Base-by-base conservation (phyloP, 1,140 invertebrate species). In the Saccostrea echinata region DNA sequence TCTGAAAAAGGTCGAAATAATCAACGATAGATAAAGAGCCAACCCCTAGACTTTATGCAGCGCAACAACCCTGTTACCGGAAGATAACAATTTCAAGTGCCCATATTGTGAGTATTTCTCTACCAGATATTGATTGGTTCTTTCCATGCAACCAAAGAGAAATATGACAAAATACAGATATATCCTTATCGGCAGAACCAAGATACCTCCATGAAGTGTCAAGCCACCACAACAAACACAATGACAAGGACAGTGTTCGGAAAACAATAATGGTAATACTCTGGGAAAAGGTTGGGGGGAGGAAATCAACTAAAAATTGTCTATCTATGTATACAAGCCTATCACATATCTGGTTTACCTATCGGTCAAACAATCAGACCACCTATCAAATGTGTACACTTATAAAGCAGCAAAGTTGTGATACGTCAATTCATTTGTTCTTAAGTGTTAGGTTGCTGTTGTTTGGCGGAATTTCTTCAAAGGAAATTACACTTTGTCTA, bases 71-170 rank as follows among this genome's bases (percentile, higher is more conserved):
- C 68, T 76, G 68, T 76, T 71, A 30, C 24, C 13, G 30, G 27
- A 61, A 33, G 68, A 76, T 76, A 24, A 27, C 27, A 30, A 76
- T 76, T 27, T 76, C 11, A 76, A 76, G 68, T 76, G 11, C 27
- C 68, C 68, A 76, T 76, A 76, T 76, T 76, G 68, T 76, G 24
- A 76, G 68, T 33, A 33, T 76, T 76, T 30, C 27, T 30, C 68
- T 16, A 27, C 68, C 68, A 30, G 68, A 9, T 76, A 76, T 76
- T 16, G 68, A 76, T 76, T 76, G 68, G 27, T 13, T 76, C 68
- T 76, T 76, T 11, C 27, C 30, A 30, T 76, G 33, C 68, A 76
- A 76, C 68, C 68, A 76, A 9, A 76, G 27, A 30, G 24, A 76
- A 33, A 76, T 76, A 76, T 76, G 68, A 76, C 68, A 30, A 76